phyloP scores from a whole-genome alignment of 2,888 invertebrate species.

The Parnassius glacialis region DNA sequence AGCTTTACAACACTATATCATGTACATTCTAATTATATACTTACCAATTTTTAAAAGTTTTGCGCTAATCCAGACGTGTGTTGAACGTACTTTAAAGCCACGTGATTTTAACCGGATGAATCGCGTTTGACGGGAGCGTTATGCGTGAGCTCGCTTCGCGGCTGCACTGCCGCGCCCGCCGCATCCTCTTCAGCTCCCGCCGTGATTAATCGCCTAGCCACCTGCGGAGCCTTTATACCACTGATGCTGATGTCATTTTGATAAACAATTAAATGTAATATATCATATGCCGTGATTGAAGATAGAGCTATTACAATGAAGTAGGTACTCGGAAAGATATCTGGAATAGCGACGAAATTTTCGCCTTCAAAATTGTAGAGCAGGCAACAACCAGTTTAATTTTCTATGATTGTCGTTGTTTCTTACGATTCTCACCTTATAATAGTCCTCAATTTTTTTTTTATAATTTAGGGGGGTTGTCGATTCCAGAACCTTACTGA shows the following conservation, averaged over 20 bases:
- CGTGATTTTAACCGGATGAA: slow-evolving; percentile 20
- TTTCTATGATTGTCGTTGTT: too few relatives aligned
- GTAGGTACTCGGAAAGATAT: not conserved
- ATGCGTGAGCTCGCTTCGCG: slow-evolving; percentile 57
- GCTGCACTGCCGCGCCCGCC: slow-evolving; percentile 71
- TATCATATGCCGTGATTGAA: slow-evolving; percentile 27
- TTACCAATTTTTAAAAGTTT: too few relatives aligned
- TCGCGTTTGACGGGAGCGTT: slow-evolving; percentile 40
- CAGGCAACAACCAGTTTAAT: too few relatives aligned
- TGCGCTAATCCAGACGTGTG: too few relatives aligned
- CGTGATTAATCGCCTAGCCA: slow-evolving; percentile 75
- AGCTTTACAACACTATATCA: too few relatives aligned
- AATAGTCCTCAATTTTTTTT: too few relatives aligned
- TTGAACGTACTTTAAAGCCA: not conserved
- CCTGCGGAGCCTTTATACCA: slow-evolving; percentile 76
- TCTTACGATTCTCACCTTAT: too few relatives aligned
- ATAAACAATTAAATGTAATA: slow-evolving; percentile 50
- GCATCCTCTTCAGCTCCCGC: slow-evolving; percentile 56
- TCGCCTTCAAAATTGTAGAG: too few relatives aligned
- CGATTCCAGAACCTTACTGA: too few relatives aligned
- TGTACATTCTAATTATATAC: too few relatives aligned
- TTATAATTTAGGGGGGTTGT: too few relatives aligned
- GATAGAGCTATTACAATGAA: not conserved
- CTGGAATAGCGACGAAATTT: slow-evolving; percentile 5
- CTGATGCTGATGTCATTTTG: slow-evolving; percentile 50